phyloP scores from a whole-genome alignment of 2,797 vertebrate genomes.

The Chaunax sp. region DNA sequence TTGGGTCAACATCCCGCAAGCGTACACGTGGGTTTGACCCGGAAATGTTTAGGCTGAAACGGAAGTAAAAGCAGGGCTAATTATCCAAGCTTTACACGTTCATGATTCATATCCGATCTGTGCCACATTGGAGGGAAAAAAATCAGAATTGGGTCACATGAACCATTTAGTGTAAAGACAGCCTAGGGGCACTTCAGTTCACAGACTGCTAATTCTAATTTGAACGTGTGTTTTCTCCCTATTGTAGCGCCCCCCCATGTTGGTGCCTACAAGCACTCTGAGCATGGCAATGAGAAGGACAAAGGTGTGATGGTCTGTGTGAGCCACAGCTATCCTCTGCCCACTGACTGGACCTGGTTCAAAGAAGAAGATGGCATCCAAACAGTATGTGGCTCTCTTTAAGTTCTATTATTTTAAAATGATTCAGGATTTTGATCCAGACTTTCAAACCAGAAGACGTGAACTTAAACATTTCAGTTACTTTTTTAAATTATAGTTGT shows the following conservation, averaged over 20 bases:
- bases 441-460: not conserved
- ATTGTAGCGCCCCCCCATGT: constrained; percentile 84
- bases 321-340: constrained; percentile 81
- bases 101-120: no score
- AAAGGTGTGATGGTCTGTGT: constrained; percentile 83
- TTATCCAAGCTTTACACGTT: no score
- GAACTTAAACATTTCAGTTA: not conserved
- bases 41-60: no score
- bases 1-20: no score
- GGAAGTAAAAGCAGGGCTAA: no score
- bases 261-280: constrained; percentile 85
- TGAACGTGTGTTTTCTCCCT: not conserved
- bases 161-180: no score
- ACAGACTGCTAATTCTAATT: not conserved
- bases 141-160: no score
- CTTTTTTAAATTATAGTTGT: not conserved
- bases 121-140: no score
- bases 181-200: not conserved
- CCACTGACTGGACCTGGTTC: constrained; percentile 78
- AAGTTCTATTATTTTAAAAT: not conserved
- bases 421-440: not conserved
- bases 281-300: constrained; percentile 91
- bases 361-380: constrained; percentile 9
- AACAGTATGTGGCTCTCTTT: constrained; percentile 45
- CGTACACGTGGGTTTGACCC: no score